Evolutionary conservation across 2,113 vertebrate genomes (phyloP), one percentile per base, ranked within the genome.

Genomic region (Xiphias gladius): DNA sequence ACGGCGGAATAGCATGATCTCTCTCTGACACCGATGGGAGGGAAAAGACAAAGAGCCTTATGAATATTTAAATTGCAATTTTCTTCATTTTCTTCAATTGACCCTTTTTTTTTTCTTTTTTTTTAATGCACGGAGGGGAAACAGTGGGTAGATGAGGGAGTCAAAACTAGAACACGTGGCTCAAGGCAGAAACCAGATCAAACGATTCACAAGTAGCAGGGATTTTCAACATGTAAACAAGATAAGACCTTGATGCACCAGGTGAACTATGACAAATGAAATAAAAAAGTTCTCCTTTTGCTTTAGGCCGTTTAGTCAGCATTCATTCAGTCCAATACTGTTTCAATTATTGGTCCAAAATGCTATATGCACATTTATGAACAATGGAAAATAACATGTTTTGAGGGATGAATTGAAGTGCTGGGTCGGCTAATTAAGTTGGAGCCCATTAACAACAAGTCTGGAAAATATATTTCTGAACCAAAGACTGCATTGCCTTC

Each of bases 51-150:
- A 93, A 93, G 85, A 84, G 81, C 74, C 88, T 92, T 88, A 93
- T 94, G 92, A 91, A 95, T 94, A 94, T 94, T 94, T 94, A 94
- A 94, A 95, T 92, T 92, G 92, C 85, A 88, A 90, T 93, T 93
- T 94, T 87, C 89, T 86, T 91, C 86, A 93, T 90, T 91, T 92
- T 93, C 84, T 89, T 92, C 92, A 81, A 86, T 90, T 94, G 88
- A 91, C 86, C 92, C 76, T 77, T 59, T 90, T 82, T 90, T 86
- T 77, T 39, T 22, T 48, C 57, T 52, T 37, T 46, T 75, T 66
- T 76, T 73, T 73, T 69, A 48, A 28, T 5, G 35, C 48, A 46
- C 16, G 5, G 35, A 48, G 58, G 35, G 65, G 59, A 84, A 73
- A 74, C 4, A 62, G 35, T 76, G 39, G 71, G 11, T 2, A 79